phyloP scores from a whole-genome alignment of 2,888 invertebrate genomes.

The Neoitamus cyanurus region DNA sequence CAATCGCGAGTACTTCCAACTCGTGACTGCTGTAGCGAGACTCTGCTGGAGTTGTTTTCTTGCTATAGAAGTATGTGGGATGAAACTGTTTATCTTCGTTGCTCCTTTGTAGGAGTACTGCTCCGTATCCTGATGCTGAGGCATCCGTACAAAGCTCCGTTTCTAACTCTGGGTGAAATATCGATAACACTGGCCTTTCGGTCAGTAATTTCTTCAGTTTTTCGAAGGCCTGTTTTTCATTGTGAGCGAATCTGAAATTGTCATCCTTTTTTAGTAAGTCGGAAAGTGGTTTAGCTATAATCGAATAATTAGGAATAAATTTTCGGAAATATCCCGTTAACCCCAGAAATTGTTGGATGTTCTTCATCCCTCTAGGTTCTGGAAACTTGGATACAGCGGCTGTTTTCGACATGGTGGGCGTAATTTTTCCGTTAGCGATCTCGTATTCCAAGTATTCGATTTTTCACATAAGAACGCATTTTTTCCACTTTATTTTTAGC shows the following conservation, averaged over 20 bases:
- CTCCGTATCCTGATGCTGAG: not conserved
- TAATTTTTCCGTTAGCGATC: conserved; percentile 51
- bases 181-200: not conserved
- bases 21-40: not conserved
- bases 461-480: conserved; percentile 54
- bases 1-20: not conserved
- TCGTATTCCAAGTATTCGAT: conserved; percentile 54
- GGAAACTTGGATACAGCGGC: conserved; percentile 57
- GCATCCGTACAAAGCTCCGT: not conserved
- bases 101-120: not conserved
- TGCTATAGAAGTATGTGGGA: not conserved
- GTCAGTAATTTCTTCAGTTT: not conserved
- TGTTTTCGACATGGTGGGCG: conserved; percentile 56
- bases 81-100: not conserved
- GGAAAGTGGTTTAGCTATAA: not conserved
- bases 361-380: conserved; percentile 55
- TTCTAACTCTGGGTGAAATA: not conserved
- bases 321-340: conserved; percentile 54
- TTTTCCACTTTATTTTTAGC: conserved; percentile 52
- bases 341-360: conserved; percentile 59
- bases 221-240: not conserved
- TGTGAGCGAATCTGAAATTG: not conserved
- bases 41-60: not conserved
- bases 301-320: conserved; percentile 54
- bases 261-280: not conserved